A percentile compares a stretch with the other conserved stretches of the same genome.
These are phyloP conservation scores for Malacoraja senta DNA, from an alignment of 2,797 vertebrate species.

Conservation along the genomic window DNA sequence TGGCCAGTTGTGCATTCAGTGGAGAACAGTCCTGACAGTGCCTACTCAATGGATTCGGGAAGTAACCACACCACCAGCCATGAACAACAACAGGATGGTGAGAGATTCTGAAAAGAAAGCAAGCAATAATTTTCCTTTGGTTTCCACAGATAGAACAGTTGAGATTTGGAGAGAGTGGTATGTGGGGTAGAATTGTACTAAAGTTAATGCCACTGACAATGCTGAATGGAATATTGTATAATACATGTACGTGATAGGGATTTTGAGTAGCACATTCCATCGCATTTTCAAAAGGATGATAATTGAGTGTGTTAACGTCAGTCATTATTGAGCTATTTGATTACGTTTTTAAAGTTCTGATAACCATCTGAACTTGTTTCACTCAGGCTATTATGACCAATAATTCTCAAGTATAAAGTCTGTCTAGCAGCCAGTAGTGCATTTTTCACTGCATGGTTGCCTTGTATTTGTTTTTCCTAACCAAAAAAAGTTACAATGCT, in stretches of 20 bases:
- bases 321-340: neutral
- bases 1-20: slow-evolving; percentile 41
- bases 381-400: neutral
- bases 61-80: slow-evolving; percentile 49
- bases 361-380: neutral
- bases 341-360: neutral
- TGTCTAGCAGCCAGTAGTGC: neutral
- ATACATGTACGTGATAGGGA: neutral
- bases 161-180: neutral
- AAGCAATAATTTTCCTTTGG: too few relatives aligned
- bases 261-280: neutral
- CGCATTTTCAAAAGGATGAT: neutral
- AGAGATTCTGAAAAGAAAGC: slow-evolving; percentile 33
- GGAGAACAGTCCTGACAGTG: slow-evolving; percentile 60
- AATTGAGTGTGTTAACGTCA: neutral
- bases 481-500: neutral
- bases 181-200: neutral
- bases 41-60: slow-evolving; percentile 54
- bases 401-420: neutral
- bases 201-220: neutral
- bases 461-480: neutral
- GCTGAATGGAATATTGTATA: neutral
- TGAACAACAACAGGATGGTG: slow-evolving; percentile 56
- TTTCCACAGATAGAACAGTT: neutral
- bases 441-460: neutral